These are phyloP conservation scores for Tauraco hartlaubi DNA, from an alignment of 2,797 vertebrate species.

Conservation along the genomic window DNA sequence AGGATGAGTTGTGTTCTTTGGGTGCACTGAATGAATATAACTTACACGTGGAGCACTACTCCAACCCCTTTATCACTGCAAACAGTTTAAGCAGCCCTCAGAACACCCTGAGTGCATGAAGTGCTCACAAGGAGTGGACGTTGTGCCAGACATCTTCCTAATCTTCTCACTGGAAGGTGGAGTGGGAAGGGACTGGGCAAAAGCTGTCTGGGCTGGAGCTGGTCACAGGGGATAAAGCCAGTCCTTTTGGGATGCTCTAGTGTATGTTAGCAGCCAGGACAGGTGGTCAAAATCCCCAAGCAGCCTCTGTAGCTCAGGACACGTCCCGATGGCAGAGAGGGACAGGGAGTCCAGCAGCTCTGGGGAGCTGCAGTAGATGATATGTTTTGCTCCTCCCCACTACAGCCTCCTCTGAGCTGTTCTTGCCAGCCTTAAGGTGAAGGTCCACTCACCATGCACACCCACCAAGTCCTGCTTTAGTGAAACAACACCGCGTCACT, in stretches of 20 bases:
- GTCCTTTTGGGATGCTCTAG: not conserved
- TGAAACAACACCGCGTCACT: not conserved
- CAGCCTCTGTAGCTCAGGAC: not conserved
- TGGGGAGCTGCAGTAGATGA: not conserved
- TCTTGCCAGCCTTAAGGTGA: not conserved
- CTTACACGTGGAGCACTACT: not conserved
- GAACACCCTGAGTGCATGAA: not conserved
- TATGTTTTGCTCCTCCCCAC: not conserved
- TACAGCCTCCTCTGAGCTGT: not conserved
- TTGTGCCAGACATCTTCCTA: not conserved
- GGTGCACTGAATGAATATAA: not conserved
- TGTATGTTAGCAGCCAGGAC: not conserved
- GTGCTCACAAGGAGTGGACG: rapidly evolving
- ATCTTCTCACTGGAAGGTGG: not conserved
- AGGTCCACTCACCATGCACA: not conserved
- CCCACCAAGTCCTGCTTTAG: not conserved
- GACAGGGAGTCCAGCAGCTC: not conserved
- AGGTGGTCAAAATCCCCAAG: not conserved
- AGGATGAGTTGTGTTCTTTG: not conserved
- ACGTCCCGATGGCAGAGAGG: not conserved
- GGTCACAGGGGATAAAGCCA: not conserved
- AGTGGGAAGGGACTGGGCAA: not conserved
- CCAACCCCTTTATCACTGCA: not conserved
- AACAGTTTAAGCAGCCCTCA: not conserved
- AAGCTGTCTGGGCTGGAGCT: not conserved